Conservation (phyloP, 2,888 invertebrate species). For the Taphrorychus bicolor region DNA sequence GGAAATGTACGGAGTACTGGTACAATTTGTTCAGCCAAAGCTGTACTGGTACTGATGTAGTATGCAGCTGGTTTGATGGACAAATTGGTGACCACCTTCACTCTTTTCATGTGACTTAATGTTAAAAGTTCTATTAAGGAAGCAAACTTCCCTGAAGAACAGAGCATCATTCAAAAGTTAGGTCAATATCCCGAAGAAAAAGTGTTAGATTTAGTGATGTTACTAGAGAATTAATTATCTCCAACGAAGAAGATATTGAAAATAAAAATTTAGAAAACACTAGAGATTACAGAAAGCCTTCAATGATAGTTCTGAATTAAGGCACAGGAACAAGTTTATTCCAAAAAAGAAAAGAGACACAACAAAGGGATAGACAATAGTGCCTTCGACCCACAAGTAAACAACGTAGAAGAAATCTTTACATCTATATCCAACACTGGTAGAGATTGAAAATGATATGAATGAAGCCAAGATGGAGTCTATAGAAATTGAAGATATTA, state of each 20-base stretch:
- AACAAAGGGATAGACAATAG: constrained; percentile 47
- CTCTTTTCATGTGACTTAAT: constrained; percentile 50
- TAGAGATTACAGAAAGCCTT: constrained; percentile 30
- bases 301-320: constrained; percentile 28
- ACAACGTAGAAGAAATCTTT: constrained; percentile 50
- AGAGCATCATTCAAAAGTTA: constrained; percentile 20
- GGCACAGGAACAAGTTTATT: constrained; percentile 17
- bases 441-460: constrained; percentile 58
- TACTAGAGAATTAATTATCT: constrained; percentile 52
- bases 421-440: constrained; percentile 49
- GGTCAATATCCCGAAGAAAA: constrained; percentile 40
- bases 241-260: constrained; percentile 47
- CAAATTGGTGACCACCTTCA: too few species aligned
- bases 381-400: constrained; percentile 45
- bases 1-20: too few species aligned
- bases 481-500: constrained; percentile 44
- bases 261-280: constrained; percentile 41
- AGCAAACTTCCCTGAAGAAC: background rate
- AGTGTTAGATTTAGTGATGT: constrained; percentile 52
- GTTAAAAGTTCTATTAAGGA: constrained; percentile 44
- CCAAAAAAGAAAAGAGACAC: constrained; percentile 39
- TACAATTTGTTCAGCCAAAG: too few species aligned
- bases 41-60: too few species aligned
- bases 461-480: constrained; percentile 52
- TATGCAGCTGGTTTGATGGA: too few species aligned